A percentile compares a stretch with the other conserved stretches of the same genome.
Evolutionary conservation across 2,797 vertebrate genomes (phyloP).

Genomic region (Gila robusta): DNA sequence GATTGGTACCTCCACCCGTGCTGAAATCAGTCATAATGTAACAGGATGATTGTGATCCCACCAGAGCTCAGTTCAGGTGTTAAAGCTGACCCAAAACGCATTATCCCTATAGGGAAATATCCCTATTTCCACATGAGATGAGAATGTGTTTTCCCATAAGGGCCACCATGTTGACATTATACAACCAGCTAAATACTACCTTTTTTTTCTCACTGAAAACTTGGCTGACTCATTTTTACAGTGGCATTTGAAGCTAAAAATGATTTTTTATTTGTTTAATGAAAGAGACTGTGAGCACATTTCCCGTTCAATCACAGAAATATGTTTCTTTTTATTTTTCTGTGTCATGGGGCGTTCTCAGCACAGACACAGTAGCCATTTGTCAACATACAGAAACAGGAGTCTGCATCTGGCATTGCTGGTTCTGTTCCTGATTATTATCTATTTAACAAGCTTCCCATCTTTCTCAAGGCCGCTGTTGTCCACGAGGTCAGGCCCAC

Average conservation of each 20-base stretch:
- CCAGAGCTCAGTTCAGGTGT: neutral
- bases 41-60: neutral
- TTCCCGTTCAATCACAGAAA: neutral
- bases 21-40: conserved; percentile 5
- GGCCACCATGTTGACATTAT: neutral
- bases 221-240: neutral
- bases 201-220: neutral
- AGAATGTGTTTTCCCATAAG: neutral
- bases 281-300: neutral
- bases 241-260: neutral
- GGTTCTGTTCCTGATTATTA: conserved; percentile 44
- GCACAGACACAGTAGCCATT: conserved; percentile 44
- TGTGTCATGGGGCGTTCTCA: neutral
- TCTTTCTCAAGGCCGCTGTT: conserved; percentile 30
- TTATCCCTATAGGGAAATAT: too few species aligned
- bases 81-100: neutral
- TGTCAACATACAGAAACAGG: conserved; percentile 37
- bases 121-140: neutral
- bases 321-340: neutral
- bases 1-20: conserved; percentile 7
- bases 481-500: conserved; percentile 26
- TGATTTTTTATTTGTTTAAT: neutral
- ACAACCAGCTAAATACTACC: neutral
- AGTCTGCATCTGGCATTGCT: conserved; percentile 30
- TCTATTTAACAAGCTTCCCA: conserved; percentile 24